Conservation (phyloP, 2,888 invertebrate species). For the Sycophila texana region DNA sequence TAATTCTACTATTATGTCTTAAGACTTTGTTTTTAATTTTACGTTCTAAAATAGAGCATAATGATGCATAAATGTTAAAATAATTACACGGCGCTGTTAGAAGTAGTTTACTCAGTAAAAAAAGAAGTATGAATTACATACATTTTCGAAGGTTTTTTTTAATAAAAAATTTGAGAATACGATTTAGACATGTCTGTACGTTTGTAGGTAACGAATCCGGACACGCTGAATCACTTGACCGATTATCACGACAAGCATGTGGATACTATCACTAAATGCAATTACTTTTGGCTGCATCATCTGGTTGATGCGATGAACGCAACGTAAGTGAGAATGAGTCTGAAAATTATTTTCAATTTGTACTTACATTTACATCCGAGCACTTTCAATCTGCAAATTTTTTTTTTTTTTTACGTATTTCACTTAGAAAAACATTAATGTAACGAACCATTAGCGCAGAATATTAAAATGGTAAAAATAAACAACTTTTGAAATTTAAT, state of each 20-base stretch:
- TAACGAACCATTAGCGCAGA: too few relatives aligned
- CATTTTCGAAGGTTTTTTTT: not conserved
- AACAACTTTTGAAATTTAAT: too few relatives aligned
- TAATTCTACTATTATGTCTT: too few relatives aligned
- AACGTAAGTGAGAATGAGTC: conserved; percentile 63
- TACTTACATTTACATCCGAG: not conserved
- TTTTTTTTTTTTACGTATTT: too few relatives aligned
- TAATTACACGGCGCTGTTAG: too few relatives aligned
- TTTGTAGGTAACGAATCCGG: conserved; percentile 70
- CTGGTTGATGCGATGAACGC: conserved; percentile 71
- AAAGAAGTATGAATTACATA: not conserved
- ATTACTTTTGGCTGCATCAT: conserved; percentile 68
- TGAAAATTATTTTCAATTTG: conserved; percentile 3
- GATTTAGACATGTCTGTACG: not conserved
- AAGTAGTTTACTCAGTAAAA: too few relatives aligned
- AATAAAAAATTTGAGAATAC: not conserved
- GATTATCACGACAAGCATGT: conserved; percentile 73
- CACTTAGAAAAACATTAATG: too few relatives aligned
- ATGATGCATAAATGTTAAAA: too few relatives aligned
- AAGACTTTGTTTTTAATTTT: too few relatives aligned
- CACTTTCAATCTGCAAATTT: too few relatives aligned
- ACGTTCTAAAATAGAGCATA: too few relatives aligned
- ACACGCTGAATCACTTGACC: conserved; percentile 74
- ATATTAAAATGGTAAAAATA: too few relatives aligned
- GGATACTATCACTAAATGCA: conserved; percentile 70